These are phyloP conservation scores for Proctacanthus coquilletti DNA, from an alignment of 1,140 invertebrate genomes.

Conservation along the genomic window DNA sequence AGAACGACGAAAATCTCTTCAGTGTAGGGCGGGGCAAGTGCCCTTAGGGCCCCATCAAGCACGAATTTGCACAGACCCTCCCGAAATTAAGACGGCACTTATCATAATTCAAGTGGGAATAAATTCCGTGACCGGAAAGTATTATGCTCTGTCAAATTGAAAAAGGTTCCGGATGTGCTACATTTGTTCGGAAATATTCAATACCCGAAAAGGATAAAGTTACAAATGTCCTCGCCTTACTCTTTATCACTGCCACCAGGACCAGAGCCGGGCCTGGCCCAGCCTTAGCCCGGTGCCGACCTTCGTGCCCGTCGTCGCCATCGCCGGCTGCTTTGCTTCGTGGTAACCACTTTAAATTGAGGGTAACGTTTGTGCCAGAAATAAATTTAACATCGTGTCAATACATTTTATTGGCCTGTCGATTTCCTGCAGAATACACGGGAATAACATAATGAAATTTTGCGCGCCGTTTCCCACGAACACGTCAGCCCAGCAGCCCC, in stretches of 20 bases:
- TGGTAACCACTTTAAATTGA: background rate
- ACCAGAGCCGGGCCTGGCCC: background rate
- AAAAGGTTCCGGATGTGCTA: constrained; percentile 1
- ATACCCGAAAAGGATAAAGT: background rate
- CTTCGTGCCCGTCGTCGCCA: background rate
- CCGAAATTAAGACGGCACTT: background rate
- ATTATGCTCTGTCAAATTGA: background rate
- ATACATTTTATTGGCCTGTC: constrained; percentile 1
- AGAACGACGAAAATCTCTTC: too few species aligned
- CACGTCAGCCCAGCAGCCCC: too few species aligned
- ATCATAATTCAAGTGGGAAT: constrained; percentile 1
- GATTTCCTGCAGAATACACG: too few species aligned
- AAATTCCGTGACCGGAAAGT: constrained; percentile 1
- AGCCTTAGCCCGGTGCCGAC: too few species aligned
- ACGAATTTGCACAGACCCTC: background rate
- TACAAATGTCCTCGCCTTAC: too few species aligned
- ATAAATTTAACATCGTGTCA: background rate
- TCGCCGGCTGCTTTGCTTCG: background rate
- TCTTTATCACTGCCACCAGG: too few species aligned
- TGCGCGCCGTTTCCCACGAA: too few species aligned
- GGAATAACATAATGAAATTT: too few species aligned
- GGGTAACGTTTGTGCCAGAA: background rate
- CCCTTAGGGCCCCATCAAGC: too few species aligned
- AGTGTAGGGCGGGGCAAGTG: too few species aligned
- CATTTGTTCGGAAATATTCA: constrained; percentile 1